A percentile compares a stretch with the other conserved stretches of the same genome.
Evolutionary conservation across 2,113 vertebrate species (phyloP).

Genomic region (Chauna torquata): DNA sequence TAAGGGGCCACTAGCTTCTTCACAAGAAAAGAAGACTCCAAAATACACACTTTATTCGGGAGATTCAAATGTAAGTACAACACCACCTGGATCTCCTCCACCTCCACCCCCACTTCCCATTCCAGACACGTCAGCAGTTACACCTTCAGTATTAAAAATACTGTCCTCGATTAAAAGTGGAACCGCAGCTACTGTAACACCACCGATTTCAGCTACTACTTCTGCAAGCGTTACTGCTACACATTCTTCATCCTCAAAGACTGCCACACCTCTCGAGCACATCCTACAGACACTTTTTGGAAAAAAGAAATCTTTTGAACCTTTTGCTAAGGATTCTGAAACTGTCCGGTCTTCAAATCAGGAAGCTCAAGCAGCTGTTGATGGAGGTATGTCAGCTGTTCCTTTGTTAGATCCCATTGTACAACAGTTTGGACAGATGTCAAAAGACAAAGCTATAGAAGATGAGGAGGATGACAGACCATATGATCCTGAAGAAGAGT

Average conservation of each 20-base stretch:
- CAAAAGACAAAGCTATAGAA: conserved; percentile 81
- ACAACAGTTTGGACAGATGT: conserved; percentile 90
- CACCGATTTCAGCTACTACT: conserved; percentile 20
- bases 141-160: conserved; percentile 72
- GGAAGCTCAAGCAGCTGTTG: conserved; percentile 55
- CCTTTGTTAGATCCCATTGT: conserved; percentile 91
- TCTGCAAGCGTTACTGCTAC: conserved; percentile 27
- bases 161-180: conserved; percentile 67
- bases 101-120: conserved; percentile 74
- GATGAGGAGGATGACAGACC: conserved; percentile 90
- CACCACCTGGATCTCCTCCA: conserved; percentile 82
- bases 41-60: conserved; percentile 77
- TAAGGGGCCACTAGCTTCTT: conserved; percentile 69
- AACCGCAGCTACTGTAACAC: neutral
- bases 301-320: conserved; percentile 80
- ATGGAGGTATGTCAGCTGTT: conserved; percentile 55
- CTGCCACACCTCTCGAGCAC: conserved; percentile 84
- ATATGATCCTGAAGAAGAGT: conserved; percentile 95
- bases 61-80: conserved; percentile 70
- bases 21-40: conserved; percentile 78
- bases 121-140: conserved; percentile 65
- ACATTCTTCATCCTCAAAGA: conserved; percentile 49
- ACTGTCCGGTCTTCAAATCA: neutral
- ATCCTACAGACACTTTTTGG: conserved; percentile 90
- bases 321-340: conserved; percentile 73